These are phyloP conservation scores for Pluvialis apricaria DNA, from an alignment of 2,113 vertebrate species.

Conservation along the genomic window DNA sequence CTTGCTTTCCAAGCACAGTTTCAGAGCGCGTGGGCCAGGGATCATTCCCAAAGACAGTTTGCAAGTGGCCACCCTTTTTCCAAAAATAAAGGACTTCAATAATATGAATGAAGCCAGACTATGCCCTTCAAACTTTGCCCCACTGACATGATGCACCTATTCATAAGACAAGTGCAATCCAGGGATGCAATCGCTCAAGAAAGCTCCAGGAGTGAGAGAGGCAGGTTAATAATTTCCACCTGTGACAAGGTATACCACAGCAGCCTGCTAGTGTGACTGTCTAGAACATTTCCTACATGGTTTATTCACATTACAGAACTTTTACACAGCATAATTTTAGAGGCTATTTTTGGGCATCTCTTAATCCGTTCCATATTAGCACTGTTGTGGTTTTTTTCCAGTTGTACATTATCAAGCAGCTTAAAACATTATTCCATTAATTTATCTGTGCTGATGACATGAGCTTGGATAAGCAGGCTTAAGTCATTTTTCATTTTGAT, in stretches of 20 bases:
- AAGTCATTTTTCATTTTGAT: neutral
- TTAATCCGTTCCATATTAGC: neutral
- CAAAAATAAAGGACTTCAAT: neutral
- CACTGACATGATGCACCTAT: neutral
- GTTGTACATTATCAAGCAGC: neutral
- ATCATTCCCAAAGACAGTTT: neutral
- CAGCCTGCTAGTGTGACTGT: neutral
- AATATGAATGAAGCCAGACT: neutral
- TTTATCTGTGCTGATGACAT: neutral
- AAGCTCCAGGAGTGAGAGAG: neutral
- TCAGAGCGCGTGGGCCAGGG: neutral
- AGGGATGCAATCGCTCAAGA: neutral
- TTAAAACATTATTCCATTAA: conserved; percentile 18
- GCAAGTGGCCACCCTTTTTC: neutral
- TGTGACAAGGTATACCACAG: neutral
- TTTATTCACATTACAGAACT: neutral
- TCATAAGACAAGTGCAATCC: neutral
- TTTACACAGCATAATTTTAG: neutral
- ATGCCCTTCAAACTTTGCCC: neutral
- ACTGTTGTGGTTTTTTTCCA: neutral
- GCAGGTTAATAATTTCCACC: neutral
- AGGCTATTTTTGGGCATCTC: neutral
- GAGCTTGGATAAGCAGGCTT: neutral
- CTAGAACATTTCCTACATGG: neutral
- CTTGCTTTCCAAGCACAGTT: neutral